Base-by-base conservation (phyloP, 2,888 invertebrate genomes). In the Nomada ruficornis region DNA sequence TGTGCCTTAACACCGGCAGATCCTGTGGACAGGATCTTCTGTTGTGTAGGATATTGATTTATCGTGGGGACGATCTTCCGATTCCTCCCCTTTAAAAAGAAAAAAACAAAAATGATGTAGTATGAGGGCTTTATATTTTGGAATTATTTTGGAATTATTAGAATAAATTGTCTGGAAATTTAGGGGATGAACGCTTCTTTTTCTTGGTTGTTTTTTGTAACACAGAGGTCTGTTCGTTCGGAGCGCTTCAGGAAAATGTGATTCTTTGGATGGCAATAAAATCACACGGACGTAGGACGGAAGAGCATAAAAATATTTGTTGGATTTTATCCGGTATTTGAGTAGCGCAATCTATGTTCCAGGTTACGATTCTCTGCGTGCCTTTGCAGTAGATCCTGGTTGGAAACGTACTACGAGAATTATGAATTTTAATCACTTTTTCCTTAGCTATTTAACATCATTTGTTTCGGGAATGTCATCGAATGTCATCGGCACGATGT, bases 281-380 rank as follows among this genome's bases (percentile, higher is more conserved):
- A 68, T 36, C 64, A 15, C 29, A 23, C 36, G n/a, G 23, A 18
- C 54, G 52, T 36, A 50, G 44, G 65, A 23, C 42, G 10, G 60
- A 29, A n/a, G 52, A 26, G 63, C 20, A 77, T 70, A 59, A 64
- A 79, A 79, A 77, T 77, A 79, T 77, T 69, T 54, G 55, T 42
- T 9, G 55, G 44, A 57, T 52, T 77, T 59, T 64, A 36, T 57
- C 47, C n/a, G 18, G 20, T 44, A 23, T 20, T 55, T 13, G 15
- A 26, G 13, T n/a, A 29, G 23, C n/a, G 20, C 36, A 26, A 63
- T 63, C 62, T 55, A 23, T 42, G 36, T 54, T 11, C 47, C 13
- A n/a, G 11, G 10, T 26, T 13, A 54, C 44, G 20, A 47, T 36
- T 36, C 36, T 36, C 36, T 29, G 29, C 7, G 29, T 29, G 0